Evolutionary conservation across 2,113 vertebrate species (phyloP).

Genomic region (Onychostoma macrolepis): DNA sequence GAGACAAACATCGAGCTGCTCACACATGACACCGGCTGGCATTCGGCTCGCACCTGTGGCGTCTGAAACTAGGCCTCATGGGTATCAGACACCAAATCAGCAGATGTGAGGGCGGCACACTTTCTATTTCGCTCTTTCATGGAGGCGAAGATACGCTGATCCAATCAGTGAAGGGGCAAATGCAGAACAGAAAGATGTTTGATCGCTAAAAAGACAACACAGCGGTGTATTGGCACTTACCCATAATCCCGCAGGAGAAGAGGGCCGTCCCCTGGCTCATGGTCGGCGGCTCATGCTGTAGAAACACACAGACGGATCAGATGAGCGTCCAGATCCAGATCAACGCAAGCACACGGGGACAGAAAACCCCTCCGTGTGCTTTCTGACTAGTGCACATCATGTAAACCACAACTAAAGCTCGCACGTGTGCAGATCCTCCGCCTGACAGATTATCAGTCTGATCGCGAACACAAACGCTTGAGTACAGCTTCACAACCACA

Average conservation of each 20-base stretch:
- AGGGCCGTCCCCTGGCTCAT: conserved; percentile 95
- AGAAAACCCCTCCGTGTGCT: too few relatives aligned
- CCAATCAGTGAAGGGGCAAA: not conserved
- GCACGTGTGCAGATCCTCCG: too few relatives aligned
- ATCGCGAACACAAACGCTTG: too few relatives aligned
- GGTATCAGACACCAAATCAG: not conserved
- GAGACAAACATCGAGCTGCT: not conserved
- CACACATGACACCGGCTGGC: not conserved
- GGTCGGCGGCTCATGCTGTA: conserved; percentile 85
- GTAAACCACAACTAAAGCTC: not conserved
- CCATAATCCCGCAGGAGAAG: conserved; percentile 92
- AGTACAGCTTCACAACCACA: too few relatives aligned
- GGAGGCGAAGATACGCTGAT: not conserved
- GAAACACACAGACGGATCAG: conserved; percentile 70
- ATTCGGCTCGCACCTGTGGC: not conserved
- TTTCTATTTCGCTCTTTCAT: not conserved
- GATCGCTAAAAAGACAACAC: not conserved
- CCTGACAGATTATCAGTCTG: too few relatives aligned
- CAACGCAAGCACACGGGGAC: not conserved
- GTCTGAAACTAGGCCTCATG: not conserved
- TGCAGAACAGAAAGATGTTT: not conserved
- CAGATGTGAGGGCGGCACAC: not conserved
- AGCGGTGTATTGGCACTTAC: conserved; percentile 76
- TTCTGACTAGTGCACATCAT: not conserved
- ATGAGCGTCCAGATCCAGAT: not conserved